Percentiles rank a stretch among this genome's conserved stretches.
phyloP scores from a whole-genome alignment of 2,888 invertebrate genomes.

The Drosophila siamana region DNA sequence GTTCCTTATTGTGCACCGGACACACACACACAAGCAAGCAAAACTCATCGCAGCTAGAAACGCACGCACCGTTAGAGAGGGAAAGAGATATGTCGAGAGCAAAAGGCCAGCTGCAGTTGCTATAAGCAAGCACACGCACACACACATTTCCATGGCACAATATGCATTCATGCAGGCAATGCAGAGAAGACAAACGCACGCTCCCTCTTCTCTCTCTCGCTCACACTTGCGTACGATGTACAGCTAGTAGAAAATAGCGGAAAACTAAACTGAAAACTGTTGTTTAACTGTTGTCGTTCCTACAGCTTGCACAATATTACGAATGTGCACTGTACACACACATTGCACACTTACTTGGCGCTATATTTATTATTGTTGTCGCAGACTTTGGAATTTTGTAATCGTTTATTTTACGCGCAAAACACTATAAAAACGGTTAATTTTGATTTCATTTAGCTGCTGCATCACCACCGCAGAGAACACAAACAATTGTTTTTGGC shows the following conservation, averaged over 20 bases:
- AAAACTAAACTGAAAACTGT: slow-evolving; percentile 38
- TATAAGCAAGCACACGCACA: slow-evolving; percentile 19
- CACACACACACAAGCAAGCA: slow-evolving; percentile 10
- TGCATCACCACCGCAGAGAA: slow-evolving; percentile 30
- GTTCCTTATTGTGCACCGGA: slow-evolving; percentile 66
- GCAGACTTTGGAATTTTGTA: slow-evolving; percentile 7
- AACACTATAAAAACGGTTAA: slow-evolving; percentile 55
- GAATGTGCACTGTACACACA: background rate
- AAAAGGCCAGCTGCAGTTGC: slow-evolving; percentile 55
- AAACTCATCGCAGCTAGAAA: background rate
- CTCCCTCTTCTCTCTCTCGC: slow-evolving; percentile 20
- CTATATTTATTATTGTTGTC: background rate
- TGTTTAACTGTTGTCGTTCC: slow-evolving; percentile 28
- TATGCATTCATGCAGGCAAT: slow-evolving; percentile 12
- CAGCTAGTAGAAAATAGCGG: slow-evolving; percentile 60
- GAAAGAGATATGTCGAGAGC: slow-evolving; percentile 17
- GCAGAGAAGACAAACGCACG: slow-evolving; percentile 20
- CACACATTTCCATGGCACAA: slow-evolving; percentile 1
- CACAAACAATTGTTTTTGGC: slow-evolving; percentile 36
- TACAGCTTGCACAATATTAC: slow-evolving; percentile 16
- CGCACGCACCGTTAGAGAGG: slow-evolving; percentile 42
- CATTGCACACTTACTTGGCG: slow-evolving; percentile 42
- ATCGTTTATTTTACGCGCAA: slow-evolving; percentile 45
- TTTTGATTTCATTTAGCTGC: slow-evolving; percentile 50
- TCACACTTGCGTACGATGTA: slow-evolving; percentile 46